Evolutionary conservation across 2,888 invertebrate species (phyloP).

Genomic region (Beris chalybata): DNA sequence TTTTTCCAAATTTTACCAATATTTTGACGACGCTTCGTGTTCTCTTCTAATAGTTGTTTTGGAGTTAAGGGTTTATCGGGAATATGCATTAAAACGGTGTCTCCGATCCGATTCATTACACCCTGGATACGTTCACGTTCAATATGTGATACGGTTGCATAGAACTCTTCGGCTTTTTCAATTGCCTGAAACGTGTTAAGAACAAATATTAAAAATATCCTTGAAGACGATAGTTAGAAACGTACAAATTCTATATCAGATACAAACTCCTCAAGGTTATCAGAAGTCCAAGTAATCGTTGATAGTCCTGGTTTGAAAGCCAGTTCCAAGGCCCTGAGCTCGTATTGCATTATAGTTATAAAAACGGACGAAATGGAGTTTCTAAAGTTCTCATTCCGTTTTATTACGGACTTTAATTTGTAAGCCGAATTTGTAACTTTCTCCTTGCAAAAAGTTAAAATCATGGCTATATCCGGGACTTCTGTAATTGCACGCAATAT

Average conservation of each 20-base stretch:
- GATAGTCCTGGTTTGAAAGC: slow-evolving; percentile 76
- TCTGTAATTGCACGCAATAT: slow-evolving; percentile 49
- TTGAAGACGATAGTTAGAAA: background rate
- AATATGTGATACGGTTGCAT: slow-evolving; percentile 65
- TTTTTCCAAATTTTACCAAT: slow-evolving; percentile 40
- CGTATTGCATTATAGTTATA: slow-evolving; percentile 68
- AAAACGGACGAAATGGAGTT: slow-evolving; percentile 59
- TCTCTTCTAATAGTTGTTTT: slow-evolving; percentile 64
- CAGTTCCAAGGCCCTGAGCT: slow-evolving; percentile 68
- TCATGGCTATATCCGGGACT: slow-evolving; percentile 75
- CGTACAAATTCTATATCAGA: slow-evolving; percentile 62
- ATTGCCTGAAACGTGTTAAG: slow-evolving; percentile 43
- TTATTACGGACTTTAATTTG: slow-evolving; percentile 64
- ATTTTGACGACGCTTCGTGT: slow-evolving; percentile 59
- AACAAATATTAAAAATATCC: background rate
- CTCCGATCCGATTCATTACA: slow-evolving; percentile 65
- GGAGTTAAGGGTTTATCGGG: slow-evolving; percentile 66
- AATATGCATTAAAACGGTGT: slow-evolving; percentile 65
- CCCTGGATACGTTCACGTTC: slow-evolving; percentile 75
- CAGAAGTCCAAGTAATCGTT: slow-evolving; percentile 79
- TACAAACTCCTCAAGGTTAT: slow-evolving; percentile 58
- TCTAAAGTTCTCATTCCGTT: slow-evolving; percentile 64
- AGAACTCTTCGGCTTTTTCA: slow-evolving; percentile 45
- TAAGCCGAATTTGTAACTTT: slow-evolving; percentile 67
- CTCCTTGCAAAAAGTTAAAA: slow-evolving; percentile 72